A percentile compares a stretch with the other conserved stretches of the same genome.
Conservation (phyloP, 2,113 vertebrate genomes). For the Oenanthe oenanthe region DNA sequence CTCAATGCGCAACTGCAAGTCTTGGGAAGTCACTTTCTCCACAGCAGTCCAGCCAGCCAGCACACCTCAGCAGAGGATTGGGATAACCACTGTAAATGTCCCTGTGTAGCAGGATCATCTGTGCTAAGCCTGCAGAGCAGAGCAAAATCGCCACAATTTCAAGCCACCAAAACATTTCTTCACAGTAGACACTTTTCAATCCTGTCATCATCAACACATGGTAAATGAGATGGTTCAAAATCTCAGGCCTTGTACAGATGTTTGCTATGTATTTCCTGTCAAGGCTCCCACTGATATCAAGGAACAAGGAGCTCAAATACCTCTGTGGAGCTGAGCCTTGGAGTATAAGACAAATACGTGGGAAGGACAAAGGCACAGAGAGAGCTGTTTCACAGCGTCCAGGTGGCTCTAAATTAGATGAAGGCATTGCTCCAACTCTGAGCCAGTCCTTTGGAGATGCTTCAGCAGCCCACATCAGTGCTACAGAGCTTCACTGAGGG, state of each 20-base stretch:
- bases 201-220: background rate
- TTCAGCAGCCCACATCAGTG: slow-evolving; percentile 18
- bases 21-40: background rate
- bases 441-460: background rate
- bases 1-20: background rate
- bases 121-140: background rate
- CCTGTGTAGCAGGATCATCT: background rate
- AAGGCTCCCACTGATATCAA: background rate
- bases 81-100: background rate
- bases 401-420: background rate
- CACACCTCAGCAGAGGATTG: background rate
- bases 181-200: background rate
- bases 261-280: slow-evolving; percentile 3
- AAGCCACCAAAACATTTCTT: background rate
- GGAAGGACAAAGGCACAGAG: background rate
- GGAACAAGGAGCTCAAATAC: background rate
- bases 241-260: background rate
- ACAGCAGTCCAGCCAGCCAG: background rate
- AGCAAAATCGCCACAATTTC: background rate
- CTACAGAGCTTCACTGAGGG: background rate
- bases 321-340: background rate
- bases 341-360: background rate
- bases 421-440: background rate
- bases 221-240: background rate
- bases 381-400: background rate